Evolutionary conservation across 2,888 invertebrate genomes (phyloP).

Genomic region (Mythimna vitellina): DNA sequence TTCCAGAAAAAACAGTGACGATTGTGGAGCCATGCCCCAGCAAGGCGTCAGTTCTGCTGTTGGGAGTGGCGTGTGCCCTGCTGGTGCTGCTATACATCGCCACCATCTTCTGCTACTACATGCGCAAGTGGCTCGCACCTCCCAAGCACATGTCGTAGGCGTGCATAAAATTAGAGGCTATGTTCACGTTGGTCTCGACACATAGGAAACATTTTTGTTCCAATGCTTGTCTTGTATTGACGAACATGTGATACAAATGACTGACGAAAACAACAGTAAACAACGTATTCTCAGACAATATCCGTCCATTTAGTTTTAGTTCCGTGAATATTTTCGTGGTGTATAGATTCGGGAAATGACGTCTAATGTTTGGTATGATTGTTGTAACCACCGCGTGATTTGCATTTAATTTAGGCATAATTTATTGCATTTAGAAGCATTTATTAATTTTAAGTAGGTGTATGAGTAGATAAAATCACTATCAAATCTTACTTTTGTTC

Average conservation of each 20-base stretch:
- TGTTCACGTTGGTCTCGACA: constrained; percentile 60
- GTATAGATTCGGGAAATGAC: constrained; percentile 69
- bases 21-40: constrained; percentile 98
- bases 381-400: constrained; percentile 87
- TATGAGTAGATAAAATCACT: constrained; percentile 59
- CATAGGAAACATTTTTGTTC: constrained; percentile 58
- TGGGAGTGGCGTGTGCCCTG: constrained; percentile 97
- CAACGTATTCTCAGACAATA: constrained; percentile 68
- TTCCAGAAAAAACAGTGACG: constrained; percentile 96
- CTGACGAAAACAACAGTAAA: constrained; percentile 77
- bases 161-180: constrained; percentile 40
- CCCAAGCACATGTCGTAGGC: constrained; percentile 93
- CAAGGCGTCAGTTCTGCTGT: constrained; percentile 96
- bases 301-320: constrained; percentile 75
- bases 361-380: constrained; percentile 72
- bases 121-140: constrained; percentile 97
- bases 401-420: constrained; percentile 84
- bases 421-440: constrained; percentile 88
- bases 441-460: constrained; percentile 69
- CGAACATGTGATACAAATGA: constrained; percentile 87
- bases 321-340: constrained; percentile 72
- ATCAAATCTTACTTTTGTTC: constrained; percentile 50
- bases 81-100: constrained; percentile 97
- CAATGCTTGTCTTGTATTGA: constrained; percentile 69
- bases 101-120: constrained; percentile 97